Evolutionary conservation across 2,888 invertebrate species (phyloP).

Genomic region (Lepidochrysops patricia): DNA sequence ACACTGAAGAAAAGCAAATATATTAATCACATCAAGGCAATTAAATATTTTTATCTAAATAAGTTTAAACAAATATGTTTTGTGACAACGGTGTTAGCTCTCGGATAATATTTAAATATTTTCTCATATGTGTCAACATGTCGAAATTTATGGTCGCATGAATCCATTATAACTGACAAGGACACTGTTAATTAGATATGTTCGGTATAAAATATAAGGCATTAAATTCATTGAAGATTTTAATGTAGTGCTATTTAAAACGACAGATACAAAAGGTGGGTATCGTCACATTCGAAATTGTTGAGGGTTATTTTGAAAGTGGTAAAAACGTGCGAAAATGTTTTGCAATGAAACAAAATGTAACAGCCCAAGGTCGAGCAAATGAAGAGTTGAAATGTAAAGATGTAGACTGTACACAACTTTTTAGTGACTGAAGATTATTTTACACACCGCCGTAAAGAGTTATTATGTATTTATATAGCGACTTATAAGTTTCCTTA

Average conservation of each 20-base stretch:
- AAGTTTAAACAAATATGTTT: conserved; percentile 54
- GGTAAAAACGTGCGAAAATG: conserved; percentile 28
- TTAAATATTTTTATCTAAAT: conserved; percentile 63
- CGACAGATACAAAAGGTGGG: conserved; percentile 22
- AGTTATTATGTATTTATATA: not conserved
- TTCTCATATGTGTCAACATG: conserved; percentile 48
- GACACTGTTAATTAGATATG: conserved; percentile 24
- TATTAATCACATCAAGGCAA: conserved; percentile 47
- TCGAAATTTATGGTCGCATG: conserved; percentile 52
- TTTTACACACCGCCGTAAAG: not conserved
- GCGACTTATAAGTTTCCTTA: not conserved
- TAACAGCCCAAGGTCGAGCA: conserved; percentile 44
- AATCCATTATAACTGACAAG: conserved; percentile 38
- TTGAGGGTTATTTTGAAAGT: conserved; percentile 22
- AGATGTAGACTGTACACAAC: conserved; percentile 14
- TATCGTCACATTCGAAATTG: conserved; percentile 22
- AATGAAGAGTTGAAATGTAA: conserved; percentile 31
- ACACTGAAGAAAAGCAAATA: conserved; percentile 44
- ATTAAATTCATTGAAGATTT: conserved; percentile 32
- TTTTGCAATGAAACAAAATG: conserved; percentile 45
- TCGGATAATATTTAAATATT: conserved; percentile 62
- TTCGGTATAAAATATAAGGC: conserved; percentile 22
- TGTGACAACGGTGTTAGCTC: conserved; percentile 53
- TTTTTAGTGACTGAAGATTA: not conserved
- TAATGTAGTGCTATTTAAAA: conserved; percentile 20